phyloP scores from a whole-genome alignment of 1,140 invertebrate species.

The Berghia stephanieae region DNA sequence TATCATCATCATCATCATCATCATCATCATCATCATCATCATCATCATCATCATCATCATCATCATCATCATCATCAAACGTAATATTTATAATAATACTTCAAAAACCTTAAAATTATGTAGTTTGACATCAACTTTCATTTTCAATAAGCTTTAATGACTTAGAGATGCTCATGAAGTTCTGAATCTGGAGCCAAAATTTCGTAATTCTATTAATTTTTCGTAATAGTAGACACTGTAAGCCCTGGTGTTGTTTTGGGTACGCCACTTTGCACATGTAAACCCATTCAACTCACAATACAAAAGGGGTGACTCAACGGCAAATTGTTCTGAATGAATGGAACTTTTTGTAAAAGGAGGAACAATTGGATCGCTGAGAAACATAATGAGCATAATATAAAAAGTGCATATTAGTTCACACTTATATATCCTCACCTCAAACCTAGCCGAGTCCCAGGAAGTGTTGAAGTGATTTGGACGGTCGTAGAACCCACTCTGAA shows the following conservation, averaged over 20 bases:
- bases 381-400: not conserved
- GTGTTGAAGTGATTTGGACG: slow-evolving; percentile 71
- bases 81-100: too few relatives aligned
- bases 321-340: not conserved
- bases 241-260: not conserved
- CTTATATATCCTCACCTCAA: slow-evolving; percentile 64
- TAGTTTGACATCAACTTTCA: too few relatives aligned
- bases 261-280: not conserved
- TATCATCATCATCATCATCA: slow-evolving; percentile 31
- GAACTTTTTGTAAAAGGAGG: not conserved
- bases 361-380: not conserved
- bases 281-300: too few relatives aligned
- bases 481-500: slow-evolving; percentile 69
- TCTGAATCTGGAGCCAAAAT: too few relatives aligned
- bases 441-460: slow-evolving; percentile 71
- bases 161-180: too few relatives aligned
- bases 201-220: too few relatives aligned
- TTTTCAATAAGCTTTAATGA: too few relatives aligned
- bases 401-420: not conserved
- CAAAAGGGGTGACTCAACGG: not conserved
- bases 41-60: slow-evolving; percentile 31
- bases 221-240: too few relatives aligned
- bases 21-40: slow-evolving; percentile 27
- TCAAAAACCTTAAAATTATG: too few relatives aligned
- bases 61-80: slow-evolving; percentile 8